Conservation (phyloP, 2,113 vertebrate species). For the Sinocyclocheilus anophthalmus region DNA sequence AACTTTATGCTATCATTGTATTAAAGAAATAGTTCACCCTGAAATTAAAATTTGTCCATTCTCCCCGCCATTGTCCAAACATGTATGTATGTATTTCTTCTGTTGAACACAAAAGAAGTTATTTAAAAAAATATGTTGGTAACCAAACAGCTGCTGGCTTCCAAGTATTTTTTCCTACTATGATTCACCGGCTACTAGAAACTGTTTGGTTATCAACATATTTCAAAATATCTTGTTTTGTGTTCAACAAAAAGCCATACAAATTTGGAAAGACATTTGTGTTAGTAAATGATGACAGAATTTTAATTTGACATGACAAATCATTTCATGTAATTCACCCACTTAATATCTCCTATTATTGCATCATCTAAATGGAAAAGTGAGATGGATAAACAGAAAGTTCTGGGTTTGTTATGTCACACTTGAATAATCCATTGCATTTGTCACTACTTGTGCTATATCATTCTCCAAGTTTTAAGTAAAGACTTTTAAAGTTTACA, state of each 20-base stretch:
- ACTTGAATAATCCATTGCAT: not conserved
- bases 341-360: slow-evolving; percentile 4
- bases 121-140: not conserved
- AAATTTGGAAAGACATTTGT: too few species aligned
- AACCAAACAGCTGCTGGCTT: not conserved
- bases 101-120: too few species aligned
- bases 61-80: too few species aligned
- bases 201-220: not conserved
- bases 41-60: not conserved
- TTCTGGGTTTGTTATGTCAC: not conserved
- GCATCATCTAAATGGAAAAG: not conserved
- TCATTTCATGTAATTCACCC: not conserved
- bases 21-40: not conserved
- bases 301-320: too few species aligned
- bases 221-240: too few species aligned
- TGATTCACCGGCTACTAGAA: not conserved
- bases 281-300: too few species aligned
- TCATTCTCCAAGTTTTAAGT: not conserved
- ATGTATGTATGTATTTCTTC: too few species aligned
- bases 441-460: not conserved
- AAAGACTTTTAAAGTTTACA: not conserved
- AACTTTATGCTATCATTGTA: not conserved
- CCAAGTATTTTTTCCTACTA: not conserved
- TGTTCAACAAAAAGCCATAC: too few species aligned
- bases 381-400: not conserved